phyloP scores from a whole-genome alignment of 2,888 invertebrate genomes.

The Automeris io region DNA sequence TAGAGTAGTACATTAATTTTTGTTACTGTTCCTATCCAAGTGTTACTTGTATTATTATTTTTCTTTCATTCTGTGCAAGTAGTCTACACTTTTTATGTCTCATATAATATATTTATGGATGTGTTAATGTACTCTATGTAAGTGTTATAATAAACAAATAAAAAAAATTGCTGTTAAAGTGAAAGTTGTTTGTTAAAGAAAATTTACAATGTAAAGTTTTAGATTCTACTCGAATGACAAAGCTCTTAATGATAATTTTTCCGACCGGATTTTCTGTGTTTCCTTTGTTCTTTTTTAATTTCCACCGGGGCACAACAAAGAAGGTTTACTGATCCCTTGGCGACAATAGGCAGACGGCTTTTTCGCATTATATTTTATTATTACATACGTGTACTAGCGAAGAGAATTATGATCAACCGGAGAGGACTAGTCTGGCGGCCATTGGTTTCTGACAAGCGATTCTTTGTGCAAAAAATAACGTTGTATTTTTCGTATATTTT shows the following conservation, averaged over 20 bases:
- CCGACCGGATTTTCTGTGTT: slow-evolving; percentile 1
- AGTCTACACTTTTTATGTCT: too few relatives aligned
- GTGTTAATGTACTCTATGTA: too few relatives aligned
- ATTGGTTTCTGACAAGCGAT: slow-evolving; percentile 1
- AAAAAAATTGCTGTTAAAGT: too few relatives aligned
- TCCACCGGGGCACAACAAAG: slow-evolving; percentile 6
- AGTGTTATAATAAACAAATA: too few relatives aligned
- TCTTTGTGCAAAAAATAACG: not conserved
- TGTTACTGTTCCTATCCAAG: too few relatives aligned
- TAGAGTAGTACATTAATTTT: too few relatives aligned
- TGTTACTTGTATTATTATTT: too few relatives aligned
- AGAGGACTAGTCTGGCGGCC: not conserved
- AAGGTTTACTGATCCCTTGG: slow-evolving; percentile 5
- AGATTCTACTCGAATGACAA: too few relatives aligned
- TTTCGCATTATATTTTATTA: slow-evolving; percentile 1
- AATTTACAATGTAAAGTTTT: too few relatives aligned
- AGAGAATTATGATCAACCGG: not conserved
- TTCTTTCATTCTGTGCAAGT: too few relatives aligned
- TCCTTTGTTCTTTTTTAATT: slow-evolving; percentile 7
- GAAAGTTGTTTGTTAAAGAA: too few relatives aligned
- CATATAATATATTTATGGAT: too few relatives aligned
- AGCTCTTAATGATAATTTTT: slow-evolving; percentile 4
- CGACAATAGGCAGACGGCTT: slow-evolving; percentile 4
- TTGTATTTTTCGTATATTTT: not conserved
- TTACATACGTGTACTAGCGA: not conserved